Conservation (phyloP, 2,888 invertebrate genomes). For the Syrista parreyssii region DNA sequence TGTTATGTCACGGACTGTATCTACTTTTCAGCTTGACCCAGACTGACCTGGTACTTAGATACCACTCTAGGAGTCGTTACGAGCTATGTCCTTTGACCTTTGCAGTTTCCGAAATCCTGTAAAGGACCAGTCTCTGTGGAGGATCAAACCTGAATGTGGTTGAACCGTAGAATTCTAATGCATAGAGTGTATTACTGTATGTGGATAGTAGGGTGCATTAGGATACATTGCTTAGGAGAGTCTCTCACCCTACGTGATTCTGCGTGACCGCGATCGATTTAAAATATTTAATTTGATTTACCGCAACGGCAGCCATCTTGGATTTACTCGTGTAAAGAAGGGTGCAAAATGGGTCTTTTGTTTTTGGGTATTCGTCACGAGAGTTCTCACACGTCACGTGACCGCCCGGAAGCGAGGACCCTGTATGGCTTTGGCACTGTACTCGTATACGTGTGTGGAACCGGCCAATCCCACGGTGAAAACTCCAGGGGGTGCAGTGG, state of each 20-base stretch:
- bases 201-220: background rate
- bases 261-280: background rate
- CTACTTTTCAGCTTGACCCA: slow-evolving; percentile 18
- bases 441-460: slow-evolving; percentile 31
- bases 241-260: background rate
- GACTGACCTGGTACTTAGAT: background rate
- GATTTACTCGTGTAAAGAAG: background rate
- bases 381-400: slow-evolving; percentile 48
- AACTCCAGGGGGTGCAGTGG: slow-evolving; percentile 57
- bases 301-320: background rate
- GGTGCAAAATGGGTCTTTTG: background rate
- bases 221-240: background rate
- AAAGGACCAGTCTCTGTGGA: background rate
- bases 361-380: background rate
- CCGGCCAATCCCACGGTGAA: slow-evolving; percentile 59
- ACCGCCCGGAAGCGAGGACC: slow-evolving; percentile 53
- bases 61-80: background rate
- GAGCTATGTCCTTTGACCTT: background rate
- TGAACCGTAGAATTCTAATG: background rate
- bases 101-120: background rate
- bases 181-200: background rate
- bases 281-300: background rate
- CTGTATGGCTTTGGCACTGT: slow-evolving; percentile 41
- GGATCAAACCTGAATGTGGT: background rate
- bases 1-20: slow-evolving; percentile 6